A percentile compares a stretch with the other conserved stretches of the same genome.
Evolutionary conservation across 2,113 vertebrate species (phyloP).

Genomic region (Brachyhypopomus gauderio): DNA sequence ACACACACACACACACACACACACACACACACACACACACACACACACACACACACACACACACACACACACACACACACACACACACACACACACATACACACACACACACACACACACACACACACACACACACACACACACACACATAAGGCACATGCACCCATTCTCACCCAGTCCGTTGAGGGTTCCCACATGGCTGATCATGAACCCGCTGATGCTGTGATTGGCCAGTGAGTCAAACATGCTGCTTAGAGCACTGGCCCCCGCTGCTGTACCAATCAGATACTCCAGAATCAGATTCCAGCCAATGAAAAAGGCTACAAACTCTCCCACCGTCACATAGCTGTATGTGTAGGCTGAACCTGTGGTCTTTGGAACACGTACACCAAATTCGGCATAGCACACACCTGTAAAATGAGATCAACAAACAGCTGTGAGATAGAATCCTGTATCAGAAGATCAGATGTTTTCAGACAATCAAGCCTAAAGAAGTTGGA

Average conservation of each 20-base stretch:
- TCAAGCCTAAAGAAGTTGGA: too few species aligned
- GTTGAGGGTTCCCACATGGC: constrained; percentile 84
- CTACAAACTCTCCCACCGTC: constrained; percentile 95
- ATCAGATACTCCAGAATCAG: constrained; percentile 98
- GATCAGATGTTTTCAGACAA: too few species aligned
- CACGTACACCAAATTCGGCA: constrained; percentile 95
- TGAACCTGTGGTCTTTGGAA: constrained; percentile 95
- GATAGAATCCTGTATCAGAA: too few species aligned
- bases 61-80: constrained; percentile 1
- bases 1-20: neutral
- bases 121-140: neutral
- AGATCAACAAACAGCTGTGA: neutral
- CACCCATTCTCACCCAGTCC: constrained; percentile 83
- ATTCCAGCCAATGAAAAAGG: constrained; percentile 98
- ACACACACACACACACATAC: neutral
- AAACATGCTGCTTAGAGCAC: constrained; percentile 97
- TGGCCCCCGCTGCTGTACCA: constrained; percentile 92
- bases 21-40: constrained; percentile 4
- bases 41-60: constrained; percentile 4
- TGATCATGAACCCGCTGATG: constrained; percentile 92
- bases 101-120: neutral
- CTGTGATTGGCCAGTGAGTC: constrained; percentile 96
- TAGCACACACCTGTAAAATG: constrained; percentile 88
- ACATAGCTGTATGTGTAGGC: constrained; percentile 99
- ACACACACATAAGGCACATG: constrained; percentile 2